A percentile compares a stretch with the other conserved stretches of the same genome.
Evolutionary conservation across 1,140 invertebrate genomes (phyloP).

Genomic region (Lutraria rhynchaena): DNA sequence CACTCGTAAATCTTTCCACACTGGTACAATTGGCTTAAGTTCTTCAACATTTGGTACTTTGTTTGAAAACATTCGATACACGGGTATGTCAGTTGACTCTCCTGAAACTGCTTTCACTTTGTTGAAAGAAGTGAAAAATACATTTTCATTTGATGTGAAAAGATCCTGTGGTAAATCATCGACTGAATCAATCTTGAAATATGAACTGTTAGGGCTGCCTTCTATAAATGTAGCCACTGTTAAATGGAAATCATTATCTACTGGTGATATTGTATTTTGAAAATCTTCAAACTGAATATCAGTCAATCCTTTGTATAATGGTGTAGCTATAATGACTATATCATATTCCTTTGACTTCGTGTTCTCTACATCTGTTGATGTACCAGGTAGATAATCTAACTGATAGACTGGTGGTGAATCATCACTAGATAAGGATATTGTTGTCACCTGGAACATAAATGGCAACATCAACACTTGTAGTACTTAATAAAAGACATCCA

Average conservation of each 20-base stretch:
- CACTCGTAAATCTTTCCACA: conserved; percentile 80
- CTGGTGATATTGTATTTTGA: conserved; percentile 69
- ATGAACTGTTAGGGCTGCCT: conserved; percentile 83
- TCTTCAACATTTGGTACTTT: conserved; percentile 81
- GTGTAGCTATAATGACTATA: conserved; percentile 86
- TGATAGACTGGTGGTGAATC: conserved; percentile 51
- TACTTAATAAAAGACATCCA: no score
- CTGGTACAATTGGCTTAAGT: conserved; percentile 84
- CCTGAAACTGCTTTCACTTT: conserved; percentile 81
- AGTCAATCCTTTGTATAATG: conserved; percentile 82
- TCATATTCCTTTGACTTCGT: conserved; percentile 82
- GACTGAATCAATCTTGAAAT: conserved; percentile 82
- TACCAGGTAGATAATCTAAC: conserved; percentile 37
- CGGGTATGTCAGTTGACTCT: conserved; percentile 32
- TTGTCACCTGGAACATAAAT: conserved; percentile 22
- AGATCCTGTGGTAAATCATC: conserved; percentile 79
- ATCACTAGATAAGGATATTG: conserved; percentile 38
- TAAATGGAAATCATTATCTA: conserved; percentile 83
- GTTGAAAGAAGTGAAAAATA: conserved; percentile 82
- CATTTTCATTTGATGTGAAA: conserved; percentile 82
- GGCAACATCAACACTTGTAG: no score
- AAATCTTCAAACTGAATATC: conserved; percentile 82
- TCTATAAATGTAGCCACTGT: conserved; percentile 86
- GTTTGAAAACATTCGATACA: conserved; percentile 84
- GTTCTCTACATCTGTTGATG: conserved; percentile 46